Evolutionary conservation across 2,888 invertebrate genomes (phyloP).

Genomic region (Harpalus rubripes): DNA sequence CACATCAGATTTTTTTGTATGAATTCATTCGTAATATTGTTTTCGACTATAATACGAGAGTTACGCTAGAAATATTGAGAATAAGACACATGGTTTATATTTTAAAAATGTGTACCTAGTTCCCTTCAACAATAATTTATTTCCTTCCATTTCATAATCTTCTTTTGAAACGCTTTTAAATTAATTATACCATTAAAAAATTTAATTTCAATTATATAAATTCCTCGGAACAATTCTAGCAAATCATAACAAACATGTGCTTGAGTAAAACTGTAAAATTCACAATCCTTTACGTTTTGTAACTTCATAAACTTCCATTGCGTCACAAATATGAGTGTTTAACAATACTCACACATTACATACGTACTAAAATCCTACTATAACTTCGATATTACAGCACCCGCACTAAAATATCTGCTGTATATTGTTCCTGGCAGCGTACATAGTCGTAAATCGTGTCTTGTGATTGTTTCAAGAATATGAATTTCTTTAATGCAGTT

Average conservation of each 20-base stretch:
- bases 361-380: slow-evolving; percentile 34
- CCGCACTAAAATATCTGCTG: slow-evolving; percentile 10
- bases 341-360: slow-evolving; percentile 8
- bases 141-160: no score
- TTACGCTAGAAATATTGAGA: no score
- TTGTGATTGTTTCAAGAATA: slow-evolving; percentile 31
- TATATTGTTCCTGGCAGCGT: slow-evolving; percentile 37
- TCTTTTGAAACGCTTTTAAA: no score
- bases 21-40: no score
- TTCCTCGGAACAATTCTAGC: neutral
- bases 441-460: slow-evolving; percentile 1
- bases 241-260: neutral
- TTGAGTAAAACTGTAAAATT: neutral
- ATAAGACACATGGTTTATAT: no score
- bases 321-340: slow-evolving; percentile 32
- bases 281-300: neutral
- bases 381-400: slow-evolving; percentile 7
- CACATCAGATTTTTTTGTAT: no score
- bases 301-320: slow-evolving; percentile 28
- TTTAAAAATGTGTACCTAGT: no score
- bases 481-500: neutral
- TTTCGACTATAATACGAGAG: no score
- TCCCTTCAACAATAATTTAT: no score
- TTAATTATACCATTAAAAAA: no score
- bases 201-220: neutral